Conservation (phyloP, 2,797 vertebrate genomes). For the Mormyrus proboscirostris region DNA sequence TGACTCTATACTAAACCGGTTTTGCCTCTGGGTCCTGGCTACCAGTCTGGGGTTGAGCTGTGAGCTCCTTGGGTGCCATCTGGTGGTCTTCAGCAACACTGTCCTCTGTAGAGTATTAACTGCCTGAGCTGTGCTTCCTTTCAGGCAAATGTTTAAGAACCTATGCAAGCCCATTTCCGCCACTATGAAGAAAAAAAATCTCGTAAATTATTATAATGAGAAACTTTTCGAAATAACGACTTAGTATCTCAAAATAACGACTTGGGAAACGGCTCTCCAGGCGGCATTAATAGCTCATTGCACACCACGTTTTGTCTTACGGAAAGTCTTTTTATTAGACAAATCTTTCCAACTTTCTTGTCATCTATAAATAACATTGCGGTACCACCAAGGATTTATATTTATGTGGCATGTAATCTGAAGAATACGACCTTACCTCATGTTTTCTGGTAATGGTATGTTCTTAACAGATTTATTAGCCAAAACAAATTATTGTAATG, state of each 20-base stretch:
- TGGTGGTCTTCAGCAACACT: not conserved
- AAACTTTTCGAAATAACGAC: not conserved
- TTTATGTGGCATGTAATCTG: not conserved
- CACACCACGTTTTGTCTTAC: not conserved
- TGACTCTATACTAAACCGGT: not conserved
- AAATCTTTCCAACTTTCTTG: not conserved
- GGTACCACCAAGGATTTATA: not conserved
- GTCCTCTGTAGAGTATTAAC: not conserved
- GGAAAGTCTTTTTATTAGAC: not conserved
- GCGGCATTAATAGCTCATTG: not conserved
- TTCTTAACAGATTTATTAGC: conserved; percentile 3
- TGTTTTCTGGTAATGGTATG: conserved; percentile 8
- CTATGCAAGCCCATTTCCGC: not conserved
- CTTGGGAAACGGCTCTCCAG: not conserved
- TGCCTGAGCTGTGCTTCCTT: not conserved
- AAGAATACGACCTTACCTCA: not conserved
- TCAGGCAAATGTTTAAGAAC: not conserved
- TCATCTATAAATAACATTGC: not conserved
- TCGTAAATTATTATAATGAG: not conserved
- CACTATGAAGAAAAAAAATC: not conserved
- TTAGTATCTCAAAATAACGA: not conserved
- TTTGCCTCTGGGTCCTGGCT: not conserved
- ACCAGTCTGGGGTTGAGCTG: not conserved
- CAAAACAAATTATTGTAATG: not conserved
- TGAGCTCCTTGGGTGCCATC: not conserved